A percentile compares a stretch with the other conserved stretches of the same genome.
These are phyloP conservation scores for Loxodonta africana DNA, from an alignment of 2,113 vertebrate genomes.

Conservation along the genomic window DNA sequence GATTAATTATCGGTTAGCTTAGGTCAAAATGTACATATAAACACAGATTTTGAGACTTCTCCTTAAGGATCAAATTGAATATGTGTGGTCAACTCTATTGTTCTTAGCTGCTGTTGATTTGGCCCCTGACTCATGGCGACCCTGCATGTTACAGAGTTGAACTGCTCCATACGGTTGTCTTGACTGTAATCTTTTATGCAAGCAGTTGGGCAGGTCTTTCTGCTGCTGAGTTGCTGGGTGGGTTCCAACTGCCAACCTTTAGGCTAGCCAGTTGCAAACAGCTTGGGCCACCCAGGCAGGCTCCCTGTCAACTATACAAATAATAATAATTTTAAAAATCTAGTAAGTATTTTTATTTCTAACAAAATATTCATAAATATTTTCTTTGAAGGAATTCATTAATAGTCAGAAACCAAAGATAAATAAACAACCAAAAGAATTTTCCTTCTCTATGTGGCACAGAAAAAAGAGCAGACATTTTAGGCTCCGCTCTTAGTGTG, in stretches of 20 bases:
- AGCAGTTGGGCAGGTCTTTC: neutral
- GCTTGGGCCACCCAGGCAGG: neutral
- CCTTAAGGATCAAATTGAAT: slow-evolving; percentile 15
- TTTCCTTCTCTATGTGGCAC: neutral
- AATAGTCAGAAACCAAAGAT: neutral
- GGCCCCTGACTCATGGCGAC: too few species aligned
- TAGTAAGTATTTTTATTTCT: neutral
- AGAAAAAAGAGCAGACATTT: neutral
- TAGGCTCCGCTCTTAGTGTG: neutral
- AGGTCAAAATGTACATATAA: neutral
- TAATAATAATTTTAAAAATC: neutral
- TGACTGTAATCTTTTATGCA: neutral
- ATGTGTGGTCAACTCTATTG: neutral
- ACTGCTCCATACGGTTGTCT: neutral
- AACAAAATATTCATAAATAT: neutral
- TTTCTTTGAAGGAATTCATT: slow-evolving; percentile 10
- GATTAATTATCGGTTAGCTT: neutral
- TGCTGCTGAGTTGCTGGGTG: neutral
- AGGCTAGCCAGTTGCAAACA: neutral
- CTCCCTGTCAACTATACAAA: neutral
- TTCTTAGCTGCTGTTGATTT: neutral
- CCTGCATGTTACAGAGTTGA: too few species aligned
- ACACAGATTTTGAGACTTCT: neutral
- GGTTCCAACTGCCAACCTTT: neutral
- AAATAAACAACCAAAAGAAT: neutral